Evolutionary conservation across 2,888 invertebrate species (phyloP), one percentile per base, ranked within the genome.

Genomic region (Marronus borbonicus): DNA sequence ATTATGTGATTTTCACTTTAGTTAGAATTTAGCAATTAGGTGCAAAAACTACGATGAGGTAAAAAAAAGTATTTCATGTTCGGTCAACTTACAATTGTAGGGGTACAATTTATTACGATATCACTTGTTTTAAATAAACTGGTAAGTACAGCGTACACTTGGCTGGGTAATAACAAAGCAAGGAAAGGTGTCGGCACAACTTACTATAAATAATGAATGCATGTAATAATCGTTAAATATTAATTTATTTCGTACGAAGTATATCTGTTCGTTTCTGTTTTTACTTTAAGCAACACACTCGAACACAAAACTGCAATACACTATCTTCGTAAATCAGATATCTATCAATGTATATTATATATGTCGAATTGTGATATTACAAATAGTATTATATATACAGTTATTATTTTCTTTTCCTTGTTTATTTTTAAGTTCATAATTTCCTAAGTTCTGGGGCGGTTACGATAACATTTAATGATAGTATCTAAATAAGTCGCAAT

Each of bases 301-400:
- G n/a, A 58, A 70, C 70, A 28, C 36, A 70, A 70, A 52, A 36
- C 31, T 52, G 31, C 8, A 44, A 44, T 8, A 74, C 8, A 60
- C 4, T 36, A 70, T 44, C 52, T 36, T 36, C 36, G 7, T 24
- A 64, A 62, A 75, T 44, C 60, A 50, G 20, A 12, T 62, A 52
- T 50, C 28, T 76, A 65, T 76, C 76, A 65, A 65, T 62, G 31
- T 65, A 52, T 74, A 62, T 65, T 50, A 52, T 74, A 62, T 65
- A 79, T 78, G 68, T 76, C 58, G 31, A 72, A 79, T 72, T 79
- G 79, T 79, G 79, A 79, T 79, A 79, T 79, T 76, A 76, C 76
- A 79, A 65, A 76, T 79, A 79, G 79, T 79, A 79, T 79, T 79
- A 79, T 76, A 55, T 50, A 68, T 49, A 55, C 66, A 69, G 69